A percentile compares a stretch with the other conserved stretches of the same genome.
Conservation (phyloP, 2,113 vertebrate species). For the Paratilapia polleni region DNA sequence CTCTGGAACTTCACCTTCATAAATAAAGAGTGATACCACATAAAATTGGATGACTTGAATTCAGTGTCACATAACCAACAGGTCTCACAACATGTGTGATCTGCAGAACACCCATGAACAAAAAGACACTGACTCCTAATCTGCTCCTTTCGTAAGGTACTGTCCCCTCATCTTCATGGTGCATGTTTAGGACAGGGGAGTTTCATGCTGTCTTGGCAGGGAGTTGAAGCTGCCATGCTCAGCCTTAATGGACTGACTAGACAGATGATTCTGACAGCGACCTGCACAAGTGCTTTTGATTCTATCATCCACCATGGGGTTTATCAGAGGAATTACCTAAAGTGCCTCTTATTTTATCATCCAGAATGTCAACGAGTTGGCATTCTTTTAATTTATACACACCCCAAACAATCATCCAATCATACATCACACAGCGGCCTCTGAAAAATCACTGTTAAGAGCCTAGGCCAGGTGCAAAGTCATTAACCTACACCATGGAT, state of each 20-base stretch:
- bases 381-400: slow-evolving; percentile 94
- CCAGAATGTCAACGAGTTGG: slow-evolving; percentile 87
- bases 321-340: slow-evolving; percentile 95
- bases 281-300: slow-evolving; percentile 88
- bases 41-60: not conserved
- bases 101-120: not conserved
- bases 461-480: slow-evolving; percentile 84
- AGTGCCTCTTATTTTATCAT: slow-evolving; percentile 98
- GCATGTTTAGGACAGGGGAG: slow-evolving; percentile 28
- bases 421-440: slow-evolving; percentile 87
- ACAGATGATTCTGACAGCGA: slow-evolving; percentile 89
- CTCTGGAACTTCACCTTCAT: slow-evolving; percentile 8
- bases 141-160: not conserved
- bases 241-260: slow-evolving; percentile 81
- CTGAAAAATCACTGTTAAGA: slow-evolving; percentile 87
- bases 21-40: not conserved
- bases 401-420: slow-evolving; percentile 83
- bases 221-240: slow-evolving; percentile 30
- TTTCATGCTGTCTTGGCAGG: slow-evolving; percentile 50
- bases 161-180: slow-evolving; percentile 4
- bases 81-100: not conserved
- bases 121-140: not conserved
- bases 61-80: not conserved
- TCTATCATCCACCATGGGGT: slow-evolving; percentile 87
- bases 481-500: slow-evolving; percentile 88